A percentile compares a stretch with the other conserved stretches of the same genome.
These are phyloP conservation scores for Diorhabda sublineata DNA, from an alignment of 1,140 invertebrate species.

Conservation along the genomic window DNA sequence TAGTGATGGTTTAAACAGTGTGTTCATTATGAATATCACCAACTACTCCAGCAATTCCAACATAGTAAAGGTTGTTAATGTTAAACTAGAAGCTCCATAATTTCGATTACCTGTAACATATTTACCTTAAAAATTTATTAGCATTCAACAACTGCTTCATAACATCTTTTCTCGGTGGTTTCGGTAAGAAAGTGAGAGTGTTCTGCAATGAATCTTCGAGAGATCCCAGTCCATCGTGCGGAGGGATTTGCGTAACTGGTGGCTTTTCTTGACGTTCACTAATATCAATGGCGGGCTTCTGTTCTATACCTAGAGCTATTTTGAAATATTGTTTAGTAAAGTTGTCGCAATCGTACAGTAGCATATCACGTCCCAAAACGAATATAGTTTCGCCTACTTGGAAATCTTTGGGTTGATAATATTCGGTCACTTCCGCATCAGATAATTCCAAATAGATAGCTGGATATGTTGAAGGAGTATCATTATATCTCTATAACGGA, in stretches of 20 bases:
- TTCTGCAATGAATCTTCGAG: slow-evolving; percentile 70
- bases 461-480: slow-evolving; percentile 56
- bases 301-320: slow-evolving; percentile 42
- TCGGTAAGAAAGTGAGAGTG: slow-evolving; percentile 63
- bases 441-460: slow-evolving; percentile 59
- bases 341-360: slow-evolving; percentile 74
- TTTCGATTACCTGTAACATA: too few relatives aligned
- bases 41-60: too few relatives aligned
- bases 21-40: too few relatives aligned
- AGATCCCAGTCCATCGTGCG: slow-evolving; percentile 66
- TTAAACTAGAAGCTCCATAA: too few relatives aligned
- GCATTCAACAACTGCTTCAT: slow-evolving; percentile 61
- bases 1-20: too few relatives aligned
- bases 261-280: slow-evolving; percentile 28
- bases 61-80: too few relatives aligned
- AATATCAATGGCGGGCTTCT: slow-evolving; percentile 38
- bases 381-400: slow-evolving; percentile 65
- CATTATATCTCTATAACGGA: slow-evolving; percentile 61
- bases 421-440: slow-evolving; percentile 68
- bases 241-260: slow-evolving; percentile 49
- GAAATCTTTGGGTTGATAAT: slow-evolving; percentile 72
- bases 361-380: slow-evolving; percentile 64
- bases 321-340: slow-evolving; percentile 70
- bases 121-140: slow-evolving; percentile 47
- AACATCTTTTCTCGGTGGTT: slow-evolving; percentile 64